These are phyloP conservation scores for Pteromalus puparum DNA, from an alignment of 1,140 invertebrate genomes.

Conservation along the genomic window DNA sequence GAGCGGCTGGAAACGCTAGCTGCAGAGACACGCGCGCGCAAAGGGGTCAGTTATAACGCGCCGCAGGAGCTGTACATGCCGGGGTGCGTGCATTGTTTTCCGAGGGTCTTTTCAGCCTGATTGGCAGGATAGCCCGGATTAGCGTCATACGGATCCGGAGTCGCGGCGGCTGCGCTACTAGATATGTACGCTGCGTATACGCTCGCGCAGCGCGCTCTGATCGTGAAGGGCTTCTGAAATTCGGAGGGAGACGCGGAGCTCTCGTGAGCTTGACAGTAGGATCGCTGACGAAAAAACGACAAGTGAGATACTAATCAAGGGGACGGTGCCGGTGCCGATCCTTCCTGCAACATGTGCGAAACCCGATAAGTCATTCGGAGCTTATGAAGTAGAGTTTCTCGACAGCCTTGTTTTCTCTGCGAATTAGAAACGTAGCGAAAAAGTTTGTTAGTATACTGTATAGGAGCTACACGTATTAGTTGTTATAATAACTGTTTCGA, in stretches of 20 bases:
- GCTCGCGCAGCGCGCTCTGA: neutral
- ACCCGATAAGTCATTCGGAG: neutral
- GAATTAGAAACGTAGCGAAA: too few species aligned
- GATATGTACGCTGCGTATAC: neutral
- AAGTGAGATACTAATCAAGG: constrained; percentile 38
- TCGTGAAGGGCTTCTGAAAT: constrained; percentile 59
- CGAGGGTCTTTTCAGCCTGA: constrained; percentile 59
- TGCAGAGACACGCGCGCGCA: constrained; percentile 53
- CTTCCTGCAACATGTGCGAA: neutral
- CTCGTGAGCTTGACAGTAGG: constrained; percentile 24
- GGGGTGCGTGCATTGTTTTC: constrained; percentile 54
- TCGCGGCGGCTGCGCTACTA: neutral
- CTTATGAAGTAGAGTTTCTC: neutral
- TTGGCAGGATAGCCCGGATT: constrained; percentile 62
- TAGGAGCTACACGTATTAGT: too few species aligned
- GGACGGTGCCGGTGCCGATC: neutral
- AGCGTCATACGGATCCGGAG: constrained; percentile 59
- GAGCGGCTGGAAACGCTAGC: neutral
- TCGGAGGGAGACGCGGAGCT: constrained; percentile 56
- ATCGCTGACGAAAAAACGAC: constrained; percentile 10
- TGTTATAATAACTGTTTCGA: too few species aligned
- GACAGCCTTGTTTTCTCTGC: neutral
- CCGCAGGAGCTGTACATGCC: constrained; percentile 8
- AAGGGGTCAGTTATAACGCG: constrained; percentile 59
- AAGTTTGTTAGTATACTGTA: too few species aligned